Evolutionary conservation across 35 echinoderm and acorn worm genomes (phyloP).

Genomic region (Apostichopus japonicus): DNA sequence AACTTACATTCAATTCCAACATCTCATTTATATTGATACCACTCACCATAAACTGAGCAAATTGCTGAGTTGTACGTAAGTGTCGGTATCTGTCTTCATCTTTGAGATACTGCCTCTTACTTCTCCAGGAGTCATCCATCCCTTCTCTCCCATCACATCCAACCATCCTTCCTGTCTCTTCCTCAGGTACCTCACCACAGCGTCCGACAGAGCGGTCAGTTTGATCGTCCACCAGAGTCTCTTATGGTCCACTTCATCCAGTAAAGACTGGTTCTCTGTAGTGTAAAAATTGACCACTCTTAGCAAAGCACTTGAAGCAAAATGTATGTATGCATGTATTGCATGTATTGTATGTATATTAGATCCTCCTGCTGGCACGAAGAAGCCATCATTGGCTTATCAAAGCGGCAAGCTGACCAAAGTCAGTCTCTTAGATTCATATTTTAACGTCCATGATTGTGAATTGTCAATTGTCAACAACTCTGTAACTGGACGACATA

Average conservation of each 20-base stretch:
- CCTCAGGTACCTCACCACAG: conserved; percentile 10
- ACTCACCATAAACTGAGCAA: conserved; percentile 11
- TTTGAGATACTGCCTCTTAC: conserved; percentile 2
- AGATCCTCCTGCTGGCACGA: no score
- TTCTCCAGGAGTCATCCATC: background rate
- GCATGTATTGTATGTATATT: no score
- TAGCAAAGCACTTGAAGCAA: no score
- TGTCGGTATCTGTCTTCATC: conserved; percentile 2
- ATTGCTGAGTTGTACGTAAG: background rate
- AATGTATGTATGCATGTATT: no score
- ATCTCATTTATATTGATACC: background rate
- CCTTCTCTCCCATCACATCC: conserved; percentile 16
- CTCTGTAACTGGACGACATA: no score
- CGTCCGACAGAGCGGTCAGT: background rate
- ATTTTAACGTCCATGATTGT: no score
- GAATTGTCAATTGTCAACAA: no score
- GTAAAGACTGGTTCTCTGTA: conserved; percentile 5
- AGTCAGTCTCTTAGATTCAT: no score
- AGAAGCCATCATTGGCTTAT: no score
- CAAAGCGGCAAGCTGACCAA: no score
- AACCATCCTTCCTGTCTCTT: conserved; percentile 19
- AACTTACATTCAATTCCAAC: no score
- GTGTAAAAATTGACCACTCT: background rate
- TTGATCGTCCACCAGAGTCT: conserved; percentile 20
- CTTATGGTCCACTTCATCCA: background rate